Base-by-base conservation (phyloP, 2,888 invertebrate genomes). In the Scaptomyza caliginosa region DNA sequence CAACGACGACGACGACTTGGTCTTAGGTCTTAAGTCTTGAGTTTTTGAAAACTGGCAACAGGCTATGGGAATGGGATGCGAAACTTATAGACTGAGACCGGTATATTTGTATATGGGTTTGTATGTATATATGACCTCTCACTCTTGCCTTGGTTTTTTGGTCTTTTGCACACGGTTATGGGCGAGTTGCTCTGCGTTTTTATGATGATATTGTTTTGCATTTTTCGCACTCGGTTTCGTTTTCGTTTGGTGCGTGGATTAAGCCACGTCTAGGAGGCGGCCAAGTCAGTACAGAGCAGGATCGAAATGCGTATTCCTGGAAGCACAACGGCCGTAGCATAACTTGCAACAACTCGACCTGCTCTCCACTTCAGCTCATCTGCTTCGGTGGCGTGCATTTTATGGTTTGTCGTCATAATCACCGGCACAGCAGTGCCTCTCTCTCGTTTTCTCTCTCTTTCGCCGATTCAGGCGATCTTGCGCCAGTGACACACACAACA, bases 341-440 rank as follows among this genome's bases (percentile, higher is more conserved):
- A 73, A 67, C 74, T 82, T 59, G 74, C 79, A 64, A 60, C 32
- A 64, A 60, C 32, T n/a, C 73, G 51, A 59, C 54, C 62, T 50
- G 64, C 57, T 21, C n/a, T 23, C 28, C 17, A 50, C 58, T 62
- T 56, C 77, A 80, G 67, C 32, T 13, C 32, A 13, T 16, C 32
- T 1, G 4, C 73, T 67, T 64, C 67, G 67, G 62, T 65, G 32
- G 2, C 21, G 21, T 70, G 82, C 78, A 67, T 85, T 81, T 81
- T 79, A 81, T 84, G 80, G 81, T 78, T 78, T 81, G 85, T 81
- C 85, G 82, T 84, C 85, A 81, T 81, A 81, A 81, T 81, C 81
- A 79, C 77, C 72, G 64, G 52, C 81, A 55, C 79, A 79, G 77
- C 74, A 77, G 19, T 38, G 11, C 6, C 28, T 36, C 30, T 4